phyloP scores from a whole-genome alignment of 1,140 invertebrate species.

The Choristoneura fumiferana region DNA sequence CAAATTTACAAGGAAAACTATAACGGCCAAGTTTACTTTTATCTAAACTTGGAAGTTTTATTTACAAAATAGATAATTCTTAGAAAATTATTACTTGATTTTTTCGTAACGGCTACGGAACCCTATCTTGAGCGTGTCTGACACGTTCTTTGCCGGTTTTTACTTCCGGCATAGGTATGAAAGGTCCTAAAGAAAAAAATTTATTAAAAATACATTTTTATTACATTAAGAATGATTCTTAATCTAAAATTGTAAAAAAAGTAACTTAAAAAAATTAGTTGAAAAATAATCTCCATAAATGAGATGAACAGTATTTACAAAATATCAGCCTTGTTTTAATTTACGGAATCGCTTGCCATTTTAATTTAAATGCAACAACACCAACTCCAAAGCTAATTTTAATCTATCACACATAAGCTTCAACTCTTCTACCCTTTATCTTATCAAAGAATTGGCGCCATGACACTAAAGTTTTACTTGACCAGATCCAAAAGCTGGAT shows the following conservation, averaged over 20 bases:
- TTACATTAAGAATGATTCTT: conserved; percentile 14
- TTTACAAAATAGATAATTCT: too few species aligned
- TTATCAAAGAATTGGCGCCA: conserved; percentile 94
- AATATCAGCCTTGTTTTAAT: conserved; percentile 62
- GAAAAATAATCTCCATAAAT: conserved; percentile 23
- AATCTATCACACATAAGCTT: conserved; percentile 83
- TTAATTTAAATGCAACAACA: conserved; percentile 23
- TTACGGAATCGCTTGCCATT: conserved; percentile 32
- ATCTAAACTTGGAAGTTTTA: too few species aligned
- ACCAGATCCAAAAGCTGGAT: conserved; percentile 98
- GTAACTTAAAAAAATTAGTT: conserved; percentile 28
- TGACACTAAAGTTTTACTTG: conserved; percentile 95
- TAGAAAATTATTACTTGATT: too few species aligned
- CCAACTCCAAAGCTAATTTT: conserved; percentile 2
- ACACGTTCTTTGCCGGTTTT: too few species aligned
- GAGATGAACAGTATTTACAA: conserved; percentile 52
- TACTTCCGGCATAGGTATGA: neutral
- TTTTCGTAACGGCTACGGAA: too few species aligned
- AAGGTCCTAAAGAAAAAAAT: neutral
- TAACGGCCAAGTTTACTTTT: too few species aligned
- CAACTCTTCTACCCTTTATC: conserved; percentile 82
- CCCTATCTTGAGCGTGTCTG: too few species aligned
- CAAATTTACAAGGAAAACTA: too few species aligned
- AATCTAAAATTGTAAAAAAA: conserved; percentile 22
- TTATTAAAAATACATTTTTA: conserved; percentile 2